Conservation (phyloP, 2,888 invertebrate species). For the Drosophila antonietae region DNA sequence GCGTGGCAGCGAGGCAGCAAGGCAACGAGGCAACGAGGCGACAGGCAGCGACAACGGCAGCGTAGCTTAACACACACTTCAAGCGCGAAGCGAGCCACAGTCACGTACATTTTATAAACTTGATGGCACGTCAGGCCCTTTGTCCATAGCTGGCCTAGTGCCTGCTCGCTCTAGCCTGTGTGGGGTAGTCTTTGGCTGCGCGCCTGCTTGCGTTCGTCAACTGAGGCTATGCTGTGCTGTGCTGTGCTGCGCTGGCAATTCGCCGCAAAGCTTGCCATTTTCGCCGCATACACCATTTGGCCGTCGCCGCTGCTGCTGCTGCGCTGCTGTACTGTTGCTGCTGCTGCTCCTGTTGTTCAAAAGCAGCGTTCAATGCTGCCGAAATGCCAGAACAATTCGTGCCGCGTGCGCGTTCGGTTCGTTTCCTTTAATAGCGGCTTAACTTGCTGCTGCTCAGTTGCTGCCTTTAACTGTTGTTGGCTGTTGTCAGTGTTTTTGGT, state of each 20-base stretch:
- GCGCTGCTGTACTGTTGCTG: constrained; percentile 1
- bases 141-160: constrained; percentile 27
- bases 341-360: constrained; percentile 37
- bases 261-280: constrained; percentile 61
- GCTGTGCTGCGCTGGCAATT: constrained; percentile 40
- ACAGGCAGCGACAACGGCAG: constrained; percentile 33
- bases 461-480: neutral
- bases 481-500: constrained; percentile 20
- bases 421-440: constrained; percentile 40
- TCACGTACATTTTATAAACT: constrained; percentile 77
- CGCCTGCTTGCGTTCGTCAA: constrained; percentile 30
- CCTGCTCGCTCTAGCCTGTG: constrained; percentile 10
- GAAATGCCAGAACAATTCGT: constrained; percentile 71
- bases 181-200: neutral
- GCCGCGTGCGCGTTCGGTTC: constrained; percentile 79
- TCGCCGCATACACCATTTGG: constrained; percentile 49
- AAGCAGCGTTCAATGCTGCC: constrained; percentile 55
- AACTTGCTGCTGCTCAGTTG: constrained; percentile 16
- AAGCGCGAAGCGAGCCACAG: constrained; percentile 67
- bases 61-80: constrained; percentile 72
- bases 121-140: constrained; percentile 55
- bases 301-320: constrained; percentile 4
- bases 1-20: constrained; percentile 10
- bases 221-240: neutral
- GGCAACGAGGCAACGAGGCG: constrained; percentile 1